A percentile compares a stretch with the other conserved stretches of the same genome.
These are phyloP conservation scores for Lepas anatifera DNA, from an alignment of 2,888 invertebrate genomes.

Conservation along the genomic window DNA sequence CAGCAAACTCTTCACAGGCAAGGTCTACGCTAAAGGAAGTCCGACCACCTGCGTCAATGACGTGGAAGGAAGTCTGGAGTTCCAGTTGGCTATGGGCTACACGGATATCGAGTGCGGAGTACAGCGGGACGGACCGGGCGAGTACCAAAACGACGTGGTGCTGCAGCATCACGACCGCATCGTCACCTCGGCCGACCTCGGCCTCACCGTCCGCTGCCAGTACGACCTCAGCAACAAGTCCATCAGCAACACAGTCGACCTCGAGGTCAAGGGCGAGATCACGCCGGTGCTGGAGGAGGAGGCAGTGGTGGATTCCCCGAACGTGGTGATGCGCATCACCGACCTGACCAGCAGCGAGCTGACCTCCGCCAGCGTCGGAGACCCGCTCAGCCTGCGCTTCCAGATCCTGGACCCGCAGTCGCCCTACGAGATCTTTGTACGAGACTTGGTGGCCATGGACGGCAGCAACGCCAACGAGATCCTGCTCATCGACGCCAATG, in stretches of 20 bases:
- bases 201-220: slow-evolving; percentile 83
- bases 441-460: slow-evolving; percentile 88
- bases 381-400: slow-evolving; percentile 78
- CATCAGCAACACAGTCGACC: slow-evolving; percentile 70
- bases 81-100: slow-evolving; percentile 82
- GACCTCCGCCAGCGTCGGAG: slow-evolving; percentile 80
- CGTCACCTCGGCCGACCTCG: slow-evolving; percentile 85
- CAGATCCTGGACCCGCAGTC: slow-evolving; percentile 85
- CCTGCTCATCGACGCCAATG: slow-evolving; percentile 76
- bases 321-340: slow-evolving; percentile 63
- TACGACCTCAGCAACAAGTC: slow-evolving; percentile 90
- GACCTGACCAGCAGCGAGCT: slow-evolving; percentile 61
- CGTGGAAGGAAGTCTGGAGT: slow-evolving; percentile 74
- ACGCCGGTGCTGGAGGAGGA: slow-evolving; percentile 75
- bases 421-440: slow-evolving; percentile 89
- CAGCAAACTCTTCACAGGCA: slow-evolving; percentile 82
- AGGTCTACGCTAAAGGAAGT: slow-evolving; percentile 87
- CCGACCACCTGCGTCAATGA: slow-evolving; percentile 86
- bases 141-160: slow-evolving; percentile 82
- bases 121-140: slow-evolving; percentile 71
- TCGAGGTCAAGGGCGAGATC: slow-evolving; percentile 71
- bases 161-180: slow-evolving; percentile 86
- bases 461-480: slow-evolving; percentile 87
- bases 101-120: slow-evolving; percentile 88
- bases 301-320: slow-evolving; percentile 82